A percentile compares a stretch with the other conserved stretches of the same genome.
These are phyloP conservation scores for Zootermopsis nevadensis DNA, from an alignment of 2,888 invertebrate genomes.

Conservation along the genomic window DNA sequence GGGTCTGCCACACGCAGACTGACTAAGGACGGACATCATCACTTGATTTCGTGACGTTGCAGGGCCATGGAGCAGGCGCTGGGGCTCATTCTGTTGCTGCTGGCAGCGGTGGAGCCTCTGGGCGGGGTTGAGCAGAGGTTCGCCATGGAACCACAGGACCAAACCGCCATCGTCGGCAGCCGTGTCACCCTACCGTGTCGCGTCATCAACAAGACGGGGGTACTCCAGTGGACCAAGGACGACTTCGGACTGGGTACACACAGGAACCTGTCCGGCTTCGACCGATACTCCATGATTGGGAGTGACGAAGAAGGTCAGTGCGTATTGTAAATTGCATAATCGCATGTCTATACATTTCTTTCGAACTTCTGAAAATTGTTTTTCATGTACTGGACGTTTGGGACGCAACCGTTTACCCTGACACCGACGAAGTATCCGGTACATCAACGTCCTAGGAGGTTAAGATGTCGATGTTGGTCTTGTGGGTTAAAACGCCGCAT, in stretches of 20 bases:
- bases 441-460: no score
- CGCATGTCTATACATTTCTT: no score
- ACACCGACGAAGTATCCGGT: no score
- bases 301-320: slow-evolving; percentile 90
- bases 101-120: slow-evolving; percentile 60
- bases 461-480: no score
- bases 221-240: slow-evolving; percentile 97
- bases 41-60: slow-evolving; percentile 17
- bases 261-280: slow-evolving; percentile 89
- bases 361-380: no score
- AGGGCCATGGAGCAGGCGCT: slow-evolving; percentile 39
- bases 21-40: no score
- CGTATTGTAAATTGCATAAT: no score
- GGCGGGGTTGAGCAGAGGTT: slow-evolving; percentile 79
- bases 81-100: slow-evolving; percentile 55
- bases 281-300: slow-evolving; percentile 95
- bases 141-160: slow-evolving; percentile 91
- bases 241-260: slow-evolving; percentile 95
- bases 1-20: no score
- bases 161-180: slow-evolving; percentile 89
- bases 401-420: no score
- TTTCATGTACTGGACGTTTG: no score
- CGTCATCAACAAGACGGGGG: slow-evolving; percentile 88
- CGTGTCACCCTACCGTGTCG: slow-evolving; percentile 90
- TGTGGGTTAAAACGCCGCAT: no score